A percentile compares a stretch with the other conserved stretches of the same genome.
phyloP scores from a whole-genome alignment of 2,888 invertebrate genomes.

The Neoaliturus tenellus region DNA sequence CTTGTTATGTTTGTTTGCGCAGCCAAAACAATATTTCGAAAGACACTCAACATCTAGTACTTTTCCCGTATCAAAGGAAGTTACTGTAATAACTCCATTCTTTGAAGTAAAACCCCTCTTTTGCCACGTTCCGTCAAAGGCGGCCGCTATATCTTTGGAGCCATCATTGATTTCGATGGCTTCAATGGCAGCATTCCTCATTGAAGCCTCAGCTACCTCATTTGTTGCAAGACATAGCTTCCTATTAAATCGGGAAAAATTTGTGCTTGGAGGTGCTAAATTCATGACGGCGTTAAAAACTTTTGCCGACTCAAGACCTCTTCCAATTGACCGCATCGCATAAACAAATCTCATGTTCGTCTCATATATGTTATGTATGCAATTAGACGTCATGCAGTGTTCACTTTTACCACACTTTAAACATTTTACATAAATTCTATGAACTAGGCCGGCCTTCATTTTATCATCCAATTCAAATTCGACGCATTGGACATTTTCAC shows the following conservation, averaged over 20 bases:
- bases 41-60: neutral
- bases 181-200: constrained; percentile 40
- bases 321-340: neutral
- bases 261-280: constrained; percentile 47
- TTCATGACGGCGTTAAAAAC: constrained; percentile 37
- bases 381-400: too few relatives aligned
- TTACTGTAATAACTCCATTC: neutral
- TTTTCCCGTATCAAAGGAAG: neutral
- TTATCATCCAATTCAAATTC: too few relatives aligned
- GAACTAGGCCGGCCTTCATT: too few relatives aligned
- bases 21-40: neutral
- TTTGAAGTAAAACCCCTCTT: neutral
- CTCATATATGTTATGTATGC: too few relatives aligned
- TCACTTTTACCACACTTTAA: too few relatives aligned
- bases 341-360: neutral
- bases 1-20: neutral
- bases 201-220: constrained; percentile 43
- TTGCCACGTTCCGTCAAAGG: neutral
- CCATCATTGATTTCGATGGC: constrained; percentile 28
- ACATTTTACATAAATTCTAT: too few relatives aligned
- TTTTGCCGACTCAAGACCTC: neutral
- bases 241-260: neutral
- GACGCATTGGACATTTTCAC: too few relatives aligned
- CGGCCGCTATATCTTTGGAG: neutral
- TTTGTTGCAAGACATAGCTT: neutral